phyloP scores from a whole-genome alignment of 2,888 invertebrate genomes.

The Portevinia maculata region DNA sequence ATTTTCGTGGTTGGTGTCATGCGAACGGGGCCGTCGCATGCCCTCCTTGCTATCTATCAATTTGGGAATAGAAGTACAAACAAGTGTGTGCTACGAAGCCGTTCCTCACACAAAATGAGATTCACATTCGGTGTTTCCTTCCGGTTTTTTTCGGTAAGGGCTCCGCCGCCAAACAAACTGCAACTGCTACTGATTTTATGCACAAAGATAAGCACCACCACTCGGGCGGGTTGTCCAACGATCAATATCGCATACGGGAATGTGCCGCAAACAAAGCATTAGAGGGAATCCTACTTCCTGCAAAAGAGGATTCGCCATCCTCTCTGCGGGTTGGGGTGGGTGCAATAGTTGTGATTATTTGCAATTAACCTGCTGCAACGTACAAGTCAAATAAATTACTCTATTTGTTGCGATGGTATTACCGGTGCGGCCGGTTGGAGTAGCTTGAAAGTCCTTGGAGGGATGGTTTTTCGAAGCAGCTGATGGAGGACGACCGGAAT shows the following conservation, averaged over 20 bases:
- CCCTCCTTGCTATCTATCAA: slow-evolving; percentile 20
- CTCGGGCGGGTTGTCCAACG: slow-evolving; percentile 45
- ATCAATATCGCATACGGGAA: slow-evolving; percentile 60
- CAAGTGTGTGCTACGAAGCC: slow-evolving; percentile 42
- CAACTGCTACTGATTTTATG: slow-evolving; percentile 51
- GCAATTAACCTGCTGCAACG: slow-evolving; percentile 73
- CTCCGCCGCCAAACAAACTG: slow-evolving; percentile 38
- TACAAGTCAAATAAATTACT: slow-evolving; percentile 78
- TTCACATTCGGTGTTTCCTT: slow-evolving; percentile 74
- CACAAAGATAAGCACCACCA: slow-evolving; percentile 56
- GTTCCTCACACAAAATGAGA: slow-evolving; percentile 65
- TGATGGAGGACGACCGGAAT: slow-evolving; percentile 71
- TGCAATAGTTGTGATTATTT: slow-evolving; percentile 73
- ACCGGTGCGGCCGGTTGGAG: slow-evolving; percentile 50
- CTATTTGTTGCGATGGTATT: slow-evolving; percentile 75
- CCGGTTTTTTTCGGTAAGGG: slow-evolving; percentile 61
- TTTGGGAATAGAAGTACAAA: not conserved
- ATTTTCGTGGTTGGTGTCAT: slow-evolving; percentile 64
- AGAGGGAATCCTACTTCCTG: slow-evolving; percentile 26
- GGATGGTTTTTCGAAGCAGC: slow-evolving; percentile 8
- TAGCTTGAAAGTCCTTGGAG: slow-evolving; percentile 33
- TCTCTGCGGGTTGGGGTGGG: not conserved
- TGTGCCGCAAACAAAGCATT: slow-evolving; percentile 35
- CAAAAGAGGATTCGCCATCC: slow-evolving; percentile 3
- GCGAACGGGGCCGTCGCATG: slow-evolving; percentile 63